Base-by-base conservation (phyloP, 2,888 invertebrate genomes). In the Agonopterix subpropinquella region DNA sequence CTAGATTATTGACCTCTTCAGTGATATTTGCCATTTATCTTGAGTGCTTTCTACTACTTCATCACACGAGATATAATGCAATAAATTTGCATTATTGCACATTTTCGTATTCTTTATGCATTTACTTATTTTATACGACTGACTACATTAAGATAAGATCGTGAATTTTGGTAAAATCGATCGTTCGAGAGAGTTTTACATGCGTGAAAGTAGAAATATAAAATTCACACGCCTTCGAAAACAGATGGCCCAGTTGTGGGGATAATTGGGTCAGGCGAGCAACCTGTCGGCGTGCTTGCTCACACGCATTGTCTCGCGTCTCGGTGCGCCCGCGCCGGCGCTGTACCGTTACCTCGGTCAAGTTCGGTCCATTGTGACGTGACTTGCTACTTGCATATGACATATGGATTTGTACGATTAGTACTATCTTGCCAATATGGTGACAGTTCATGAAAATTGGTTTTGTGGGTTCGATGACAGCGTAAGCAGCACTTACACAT, bases 191-290 rank as follows among this genome's bases (percentile, higher is more conserved):
- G 44, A 47, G 54, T 58, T 56, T 58, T 55, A 57, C 55, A 62
- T 61, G 62, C 67, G 78, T 73, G 79, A 82, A 79, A 80, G 77
- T 77, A 67, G 61, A 64, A 59, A 63, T 54, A 58, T 61, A 65
- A 71, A 77, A 74, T 77, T 83, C 83, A 78, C 82, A 81, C 81
- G 81, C 69, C 66, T 76, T 77, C 72, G 71, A 77, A 78, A 80
- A 75, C 73, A 77, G 64, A 68, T 72, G 76, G 70, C 81, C 82
- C 73, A 82, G 77, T 82, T 78, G 65, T 67, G 58, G 58, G 64
- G 72, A 80, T 85, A 86, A 86, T 87, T 87, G 75, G 86, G 88
- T 87, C 84, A 86, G 78, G 67, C 82, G 82, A 82, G 81, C 84
- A 86, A 86, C 86, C 88, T 86, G 87, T 72, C 73, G 73, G 65